Evolutionary conservation across 92 coral and sea anemone genomes (phyloP).

Genomic region (Parazoanthus swiftii): DNA sequence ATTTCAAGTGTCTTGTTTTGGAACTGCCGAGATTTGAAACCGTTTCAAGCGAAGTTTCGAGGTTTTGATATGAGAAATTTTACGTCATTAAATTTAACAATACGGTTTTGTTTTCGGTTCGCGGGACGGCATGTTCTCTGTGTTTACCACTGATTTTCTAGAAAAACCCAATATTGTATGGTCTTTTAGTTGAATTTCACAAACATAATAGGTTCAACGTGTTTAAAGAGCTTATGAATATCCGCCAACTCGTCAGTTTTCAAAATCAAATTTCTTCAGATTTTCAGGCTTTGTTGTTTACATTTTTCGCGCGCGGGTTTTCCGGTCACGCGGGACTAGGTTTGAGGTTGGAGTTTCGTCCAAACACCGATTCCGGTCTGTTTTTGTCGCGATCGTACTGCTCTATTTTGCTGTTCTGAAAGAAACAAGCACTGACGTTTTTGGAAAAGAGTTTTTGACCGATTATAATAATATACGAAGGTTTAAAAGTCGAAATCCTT

Average conservation of each 20-base stretch:
- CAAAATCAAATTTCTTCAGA: constrained; percentile 53
- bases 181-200: neutral
- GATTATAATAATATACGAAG: neutral
- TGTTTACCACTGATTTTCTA: neutral
- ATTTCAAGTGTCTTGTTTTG: constrained; percentile 34
- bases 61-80: constrained; percentile 17
- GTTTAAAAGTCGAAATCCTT: constrained; percentile 4
- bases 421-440: neutral
- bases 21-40: constrained; percentile 1
- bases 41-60: constrained; percentile 26
- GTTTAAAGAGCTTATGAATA: neutral
- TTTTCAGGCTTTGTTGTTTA: constrained; percentile 62
- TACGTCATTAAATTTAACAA: constrained; percentile 27
- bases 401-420: neutral
- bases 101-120: constrained; percentile 36
- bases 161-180: neutral
- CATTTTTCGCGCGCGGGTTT: constrained; percentile 62
- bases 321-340: constrained; percentile 69
- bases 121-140: constrained; percentile 31
- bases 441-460: neutral
- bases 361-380: neutral
- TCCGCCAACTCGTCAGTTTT: constrained; percentile 38
- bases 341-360: constrained; percentile 29
- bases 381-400: neutral
- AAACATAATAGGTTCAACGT: neutral